Conservation (phyloP, 2,888 invertebrate genomes). For the Drosophila formosana region DNA sequence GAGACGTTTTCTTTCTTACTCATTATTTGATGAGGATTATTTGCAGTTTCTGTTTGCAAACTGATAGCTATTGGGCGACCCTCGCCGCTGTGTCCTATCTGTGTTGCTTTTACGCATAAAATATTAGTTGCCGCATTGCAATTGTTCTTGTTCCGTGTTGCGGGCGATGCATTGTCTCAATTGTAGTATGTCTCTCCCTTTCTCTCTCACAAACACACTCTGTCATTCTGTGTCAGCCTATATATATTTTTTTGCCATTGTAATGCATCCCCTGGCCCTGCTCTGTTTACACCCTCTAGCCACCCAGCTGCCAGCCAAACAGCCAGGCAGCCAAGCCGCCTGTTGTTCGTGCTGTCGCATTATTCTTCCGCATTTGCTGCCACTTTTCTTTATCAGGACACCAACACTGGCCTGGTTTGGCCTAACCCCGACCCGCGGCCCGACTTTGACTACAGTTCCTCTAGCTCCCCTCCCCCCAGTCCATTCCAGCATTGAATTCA, state of each 20-base stretch:
- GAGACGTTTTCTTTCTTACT: no score
- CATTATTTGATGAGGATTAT: no score
- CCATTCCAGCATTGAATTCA: conserved; percentile 68
- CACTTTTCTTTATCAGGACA: conserved; percentile 78
- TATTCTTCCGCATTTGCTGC: conserved; percentile 81
- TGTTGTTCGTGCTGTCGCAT: conserved; percentile 80
- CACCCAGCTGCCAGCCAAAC: conserved; percentile 21
- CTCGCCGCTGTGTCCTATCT: conserved; percentile 38
- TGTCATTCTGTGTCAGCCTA: conserved; percentile 58
- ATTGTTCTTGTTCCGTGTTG: conserved; percentile 71
- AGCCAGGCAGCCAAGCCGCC: conserved; percentile 27
- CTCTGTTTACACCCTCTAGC: conserved; percentile 13
- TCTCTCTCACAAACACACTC: neutral
- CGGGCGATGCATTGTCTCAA: conserved; percentile 77
- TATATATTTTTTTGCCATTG: conserved; percentile 64
- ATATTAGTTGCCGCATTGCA: conserved; percentile 79
- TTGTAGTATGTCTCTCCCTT: conserved; percentile 27
- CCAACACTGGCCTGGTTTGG: conserved; percentile 52
- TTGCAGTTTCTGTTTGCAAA: neutral
- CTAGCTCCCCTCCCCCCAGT: neutral
- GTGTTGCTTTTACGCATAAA: conserved; percentile 75
- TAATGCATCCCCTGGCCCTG: conserved; percentile 45
- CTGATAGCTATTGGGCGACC: conserved; percentile 13
- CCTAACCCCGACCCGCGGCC: conserved; percentile 50
- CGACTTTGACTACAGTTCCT: neutral